Conservation (phyloP, 2,888 invertebrate genomes). For the Campoplex nolae region DNA sequence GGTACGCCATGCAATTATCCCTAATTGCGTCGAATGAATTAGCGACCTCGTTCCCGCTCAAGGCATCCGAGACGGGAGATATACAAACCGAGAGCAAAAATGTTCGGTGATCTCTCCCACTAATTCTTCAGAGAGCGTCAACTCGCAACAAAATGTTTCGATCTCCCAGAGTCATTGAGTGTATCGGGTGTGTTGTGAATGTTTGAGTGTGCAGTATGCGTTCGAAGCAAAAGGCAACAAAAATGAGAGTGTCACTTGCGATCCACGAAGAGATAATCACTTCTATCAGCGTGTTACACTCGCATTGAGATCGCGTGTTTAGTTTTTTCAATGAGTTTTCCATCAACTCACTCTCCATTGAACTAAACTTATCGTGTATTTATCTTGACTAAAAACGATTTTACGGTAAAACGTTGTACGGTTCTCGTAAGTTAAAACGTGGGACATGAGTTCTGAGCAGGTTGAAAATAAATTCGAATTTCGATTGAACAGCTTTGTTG, state of each 20-base stretch:
- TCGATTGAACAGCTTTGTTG: neutral
- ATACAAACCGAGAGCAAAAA: conserved; percentile 18
- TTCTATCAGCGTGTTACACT: neutral
- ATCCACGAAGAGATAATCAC: neutral
- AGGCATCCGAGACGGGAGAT: conserved; percentile 62
- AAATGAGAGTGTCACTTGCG: neutral
- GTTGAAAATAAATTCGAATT: neutral
- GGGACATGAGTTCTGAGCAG: too few species aligned
- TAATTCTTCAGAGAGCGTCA: conserved; percentile 16
- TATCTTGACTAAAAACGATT: too few species aligned
- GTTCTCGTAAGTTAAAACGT: too few species aligned
- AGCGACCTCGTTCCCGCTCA: conserved; percentile 72
- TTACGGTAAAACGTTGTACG: too few species aligned
- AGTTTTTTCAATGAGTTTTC: neutral
- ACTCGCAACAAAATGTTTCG: conserved; percentile 35
- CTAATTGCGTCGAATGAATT: conserved; percentile 76
- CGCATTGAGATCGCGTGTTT: neutral
- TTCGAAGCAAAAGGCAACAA: conserved; percentile 6
- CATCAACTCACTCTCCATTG: too few species aligned
- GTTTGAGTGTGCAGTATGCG: neutral
- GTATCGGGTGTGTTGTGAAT: neutral
- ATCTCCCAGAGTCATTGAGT: conserved; percentile 14
- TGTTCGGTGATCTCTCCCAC: conserved; percentile 29
- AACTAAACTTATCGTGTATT: too few species aligned
- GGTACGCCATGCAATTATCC: conserved; percentile 75